Evolutionary conservation across 2,888 invertebrate species (phyloP), one percentile per base, ranked within the genome.

Genomic region (Embidobia sp.): DNA sequence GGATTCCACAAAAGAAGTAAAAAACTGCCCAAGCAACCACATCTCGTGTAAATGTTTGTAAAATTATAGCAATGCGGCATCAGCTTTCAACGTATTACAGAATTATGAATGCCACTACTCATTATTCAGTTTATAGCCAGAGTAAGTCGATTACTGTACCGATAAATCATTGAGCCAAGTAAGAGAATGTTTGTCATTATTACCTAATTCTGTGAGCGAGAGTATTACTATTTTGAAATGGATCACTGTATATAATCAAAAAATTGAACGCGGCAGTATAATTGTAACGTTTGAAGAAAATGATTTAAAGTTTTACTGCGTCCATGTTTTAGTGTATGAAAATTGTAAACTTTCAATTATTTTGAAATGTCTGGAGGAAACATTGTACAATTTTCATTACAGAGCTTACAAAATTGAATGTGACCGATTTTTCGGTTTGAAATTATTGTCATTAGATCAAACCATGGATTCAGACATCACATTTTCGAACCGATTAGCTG

Each of bases 61-160:
- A 48, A 53, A 72, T 77, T 0, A 72, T 77, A 10, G n/a, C n/a
- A n/a, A n/a, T n/a, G n/a, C n/a, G 72, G 63, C 8, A 48, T 77
- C 7, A 49, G 61, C 42, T 40, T 72, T 19, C 79, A 79, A 16
- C 46, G 77, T 13, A 26, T 51, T 2, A 27, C 6, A 46, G 46
- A 46, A 26, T 46, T 6, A 11, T 3, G 4, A 2, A 11, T 22
- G 22, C 10, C 6, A 22, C 2, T 1, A 0, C 22, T 1, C 2
- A 42, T 42, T 42, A 42, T 42, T 1, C 3, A 6, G 22, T 22
- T 22, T 22, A 2, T 8, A 37, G 16, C n/a, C 3, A 22, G 37
- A n/a, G n/a, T n/a, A n/a, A n/a, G n/a, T n/a, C n/a, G n/a, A n/a
- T n/a, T n/a, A n/a, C n/a, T n/a, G n/a, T n/a, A n/a, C n/a, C n/a